Base-by-base conservation (phyloP, 2,888 invertebrate species). In the Sphaerophoria rueppellii region DNA sequence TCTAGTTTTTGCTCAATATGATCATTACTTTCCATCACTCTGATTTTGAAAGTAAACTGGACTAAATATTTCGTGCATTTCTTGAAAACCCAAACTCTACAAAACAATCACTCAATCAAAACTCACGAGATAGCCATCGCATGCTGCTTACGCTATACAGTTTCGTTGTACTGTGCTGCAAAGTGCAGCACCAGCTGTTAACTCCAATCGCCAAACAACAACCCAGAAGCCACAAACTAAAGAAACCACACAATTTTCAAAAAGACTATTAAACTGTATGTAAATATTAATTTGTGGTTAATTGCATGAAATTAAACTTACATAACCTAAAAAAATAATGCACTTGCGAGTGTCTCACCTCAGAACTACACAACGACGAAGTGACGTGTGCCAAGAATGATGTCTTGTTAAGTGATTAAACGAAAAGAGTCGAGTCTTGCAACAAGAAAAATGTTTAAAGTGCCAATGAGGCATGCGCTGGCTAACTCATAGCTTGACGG, bases 271-370 rank as follows among this genome's bases (percentile, higher is more conserved):
- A 50, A 40, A 54, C 37, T 54, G 1, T 58, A 78, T 79, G 75
- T 83, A 69, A 80, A 80, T 83, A 83, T 83, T 83, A 83, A 83
- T 83, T 65, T 80, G 69, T 67, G 34, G 55, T 83, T 83, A 83
- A 83, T 72, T 80, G 67, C 24, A 71, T 48, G 75, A 52, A 83
- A 76, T 80, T 80, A 75, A 72, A 69, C 55, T 83, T 83, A 83
- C 71, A 83, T 83, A 83, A 83, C 61, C 75, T 24, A 24, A 14
- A 70, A 24, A 48, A 12, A 37, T 14, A 50, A 52, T 52, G 70
- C 2, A 24, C 24, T 24, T 24, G 24, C 24, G 24, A 24, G 46
- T 37, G 71, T 43, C 52, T 35, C 60, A 24, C 52, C 40, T 63
- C 57, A 82, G 82, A 82, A 82, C 57, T 46, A 40, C 46, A 14